Percentiles rank a stretch among this genome's conserved stretches.
These are phyloP conservation scores for Gambusia yucatana DNA, from an alignment of 2,797 vertebrate genomes.

Conservation along the genomic window DNA sequence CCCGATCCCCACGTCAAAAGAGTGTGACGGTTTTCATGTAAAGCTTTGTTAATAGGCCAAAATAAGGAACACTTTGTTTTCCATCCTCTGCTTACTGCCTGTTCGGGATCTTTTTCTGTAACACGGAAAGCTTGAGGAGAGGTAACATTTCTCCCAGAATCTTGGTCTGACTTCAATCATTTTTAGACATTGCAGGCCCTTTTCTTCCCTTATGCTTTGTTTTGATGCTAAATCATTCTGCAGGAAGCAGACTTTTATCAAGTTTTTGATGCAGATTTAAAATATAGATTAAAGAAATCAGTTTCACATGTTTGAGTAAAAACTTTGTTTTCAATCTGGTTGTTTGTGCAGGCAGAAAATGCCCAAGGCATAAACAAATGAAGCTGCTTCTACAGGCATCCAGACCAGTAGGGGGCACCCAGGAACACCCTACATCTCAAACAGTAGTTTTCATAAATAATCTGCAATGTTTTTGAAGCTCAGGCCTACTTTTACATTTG, in stretches of 20 bases:
- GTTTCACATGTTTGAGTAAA: neutral
- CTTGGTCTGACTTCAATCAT: constrained; percentile 4
- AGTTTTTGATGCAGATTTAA: neutral
- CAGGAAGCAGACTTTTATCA: neutral
- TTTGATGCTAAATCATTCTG: neutral
- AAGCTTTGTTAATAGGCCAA: constrained; percentile 47
- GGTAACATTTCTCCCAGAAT: constrained; percentile 14
- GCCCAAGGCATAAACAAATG: neutral
- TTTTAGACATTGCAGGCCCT: neutral
- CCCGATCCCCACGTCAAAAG: constrained; percentile 49
- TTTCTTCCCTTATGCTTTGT: neutral
- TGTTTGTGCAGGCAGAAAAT: neutral
- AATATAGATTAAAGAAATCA: neutral
- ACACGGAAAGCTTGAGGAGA: constrained; percentile 24
- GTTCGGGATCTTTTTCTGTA: constrained; percentile 11
- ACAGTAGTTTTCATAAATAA: neutral
- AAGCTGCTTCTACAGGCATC: neutral
- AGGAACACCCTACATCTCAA: neutral
- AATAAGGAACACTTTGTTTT: constrained; percentile 37
- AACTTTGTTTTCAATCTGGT: neutral
- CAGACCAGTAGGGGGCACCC: neutral
- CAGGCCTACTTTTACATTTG: neutral
- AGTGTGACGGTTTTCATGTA: constrained; percentile 60
- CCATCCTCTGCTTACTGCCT: constrained; percentile 46
- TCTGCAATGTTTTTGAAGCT: neutral